These are phyloP conservation scores for Urechis unicinctus DNA, from an alignment of 2,888 invertebrate genomes.

Conservation along the genomic window DNA sequence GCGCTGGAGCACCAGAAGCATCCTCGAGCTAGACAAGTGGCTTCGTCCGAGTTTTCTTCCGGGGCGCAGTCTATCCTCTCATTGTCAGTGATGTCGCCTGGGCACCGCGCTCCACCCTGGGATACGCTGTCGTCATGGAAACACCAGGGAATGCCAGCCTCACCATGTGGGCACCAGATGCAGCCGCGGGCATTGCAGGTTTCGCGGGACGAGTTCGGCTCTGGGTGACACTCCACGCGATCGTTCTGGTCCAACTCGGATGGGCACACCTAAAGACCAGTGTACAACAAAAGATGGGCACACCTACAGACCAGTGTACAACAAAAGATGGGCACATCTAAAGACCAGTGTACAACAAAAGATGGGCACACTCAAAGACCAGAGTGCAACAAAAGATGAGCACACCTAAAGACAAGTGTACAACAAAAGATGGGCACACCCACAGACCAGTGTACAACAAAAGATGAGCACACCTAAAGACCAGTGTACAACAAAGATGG, in stretches of 20 bases:
- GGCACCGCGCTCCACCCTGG: slow-evolving; percentile 4
- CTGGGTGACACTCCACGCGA: slow-evolving; percentile 23
- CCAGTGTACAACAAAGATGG: too few species aligned
- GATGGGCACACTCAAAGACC: too few species aligned
- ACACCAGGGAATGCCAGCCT: background rate
- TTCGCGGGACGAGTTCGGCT: slow-evolving; percentile 9
- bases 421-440: too few species aligned
- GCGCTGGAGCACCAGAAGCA: slow-evolving; percentile 9
- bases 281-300: too few species aligned
- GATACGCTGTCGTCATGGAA: background rate
- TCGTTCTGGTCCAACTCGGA: slow-evolving; percentile 2
- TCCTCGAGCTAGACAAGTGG: slow-evolving; percentile 14
- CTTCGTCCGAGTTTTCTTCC: slow-evolving; percentile 10
- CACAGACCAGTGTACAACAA: too few species aligned
- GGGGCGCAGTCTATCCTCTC: slow-evolving; percentile 22
- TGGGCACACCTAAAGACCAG: too few species aligned
- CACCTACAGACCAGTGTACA: too few species aligned
- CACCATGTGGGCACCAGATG: background rate
- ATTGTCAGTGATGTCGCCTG: slow-evolving; percentile 4
- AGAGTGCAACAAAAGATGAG: too few species aligned
- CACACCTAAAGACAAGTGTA: too few species aligned
- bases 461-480: too few species aligned
- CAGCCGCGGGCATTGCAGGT: slow-evolving; percentile 12
- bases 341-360: too few species aligned
- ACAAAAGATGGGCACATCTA: too few species aligned